Conservation (phyloP, 2,888 invertebrate species). For the Tetrapedia diversipes region DNA sequence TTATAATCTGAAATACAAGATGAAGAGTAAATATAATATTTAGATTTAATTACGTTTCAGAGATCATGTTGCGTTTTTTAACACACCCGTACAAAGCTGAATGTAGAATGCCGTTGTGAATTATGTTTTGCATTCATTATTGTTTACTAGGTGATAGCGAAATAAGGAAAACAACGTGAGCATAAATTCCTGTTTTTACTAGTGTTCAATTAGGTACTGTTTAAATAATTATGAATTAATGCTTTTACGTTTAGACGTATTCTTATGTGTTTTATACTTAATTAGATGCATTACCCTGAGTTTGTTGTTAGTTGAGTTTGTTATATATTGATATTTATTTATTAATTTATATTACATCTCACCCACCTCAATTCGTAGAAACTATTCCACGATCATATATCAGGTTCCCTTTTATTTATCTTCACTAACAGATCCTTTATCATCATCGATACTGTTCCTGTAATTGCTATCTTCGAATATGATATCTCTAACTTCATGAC, state of each 20-base stretch:
- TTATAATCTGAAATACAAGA: not conserved
- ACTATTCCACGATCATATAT: not conserved
- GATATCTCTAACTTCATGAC: not conserved
- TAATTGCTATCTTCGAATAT: not conserved
- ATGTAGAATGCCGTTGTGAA: not conserved
- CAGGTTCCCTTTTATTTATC: not conserved
- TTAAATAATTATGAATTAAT: too few relatives aligned
- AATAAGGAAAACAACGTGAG: not conserved
- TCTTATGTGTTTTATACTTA: too few relatives aligned
- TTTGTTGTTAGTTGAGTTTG: too few relatives aligned
- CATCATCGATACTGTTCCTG: not conserved
- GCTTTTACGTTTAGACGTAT: too few relatives aligned
- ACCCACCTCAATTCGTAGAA: not conserved
- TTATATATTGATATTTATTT: not conserved
- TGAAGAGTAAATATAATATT: conserved; percentile 17
- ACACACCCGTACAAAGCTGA: not conserved
- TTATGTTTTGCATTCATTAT: conserved; percentile 5
- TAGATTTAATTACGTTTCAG: conserved; percentile 21
- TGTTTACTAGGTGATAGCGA: not conserved
- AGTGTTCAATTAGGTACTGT: too few relatives aligned
- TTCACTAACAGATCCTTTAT: not conserved
- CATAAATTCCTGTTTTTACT: too few relatives aligned
- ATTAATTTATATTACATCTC: too few relatives aligned
- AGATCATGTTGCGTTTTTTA: not conserved
- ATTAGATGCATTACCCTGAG: too few relatives aligned